Conservation (phyloP, 2,888 invertebrate genomes). For the Diarsia brunnea region DNA sequence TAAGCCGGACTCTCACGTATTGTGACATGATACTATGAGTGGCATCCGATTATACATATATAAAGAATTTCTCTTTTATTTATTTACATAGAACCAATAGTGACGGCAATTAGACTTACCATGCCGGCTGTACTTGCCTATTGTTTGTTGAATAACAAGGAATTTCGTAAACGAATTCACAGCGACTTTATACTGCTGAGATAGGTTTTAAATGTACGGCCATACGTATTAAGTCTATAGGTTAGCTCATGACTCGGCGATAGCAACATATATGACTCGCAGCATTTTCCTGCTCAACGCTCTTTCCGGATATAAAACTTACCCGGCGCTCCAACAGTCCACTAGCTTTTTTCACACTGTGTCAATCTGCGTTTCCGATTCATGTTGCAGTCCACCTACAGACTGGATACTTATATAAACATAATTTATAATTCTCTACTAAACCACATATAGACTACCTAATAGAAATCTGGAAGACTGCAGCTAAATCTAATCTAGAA, state of each 20-base stretch:
- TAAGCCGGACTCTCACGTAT: background rate
- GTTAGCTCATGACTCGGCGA: background rate
- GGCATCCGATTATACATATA: background rate
- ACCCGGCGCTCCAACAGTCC: background rate
- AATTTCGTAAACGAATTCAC: no score
- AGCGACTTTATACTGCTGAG: no score
- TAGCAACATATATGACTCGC: background rate
- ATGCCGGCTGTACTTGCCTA: background rate
- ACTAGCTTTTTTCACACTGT: conserved; percentile 6
- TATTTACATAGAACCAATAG: background rate
- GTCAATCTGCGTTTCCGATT: conserved; percentile 22
- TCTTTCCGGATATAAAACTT: background rate
- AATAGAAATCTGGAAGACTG: no score
- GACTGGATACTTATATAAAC: conserved; percentile 16
- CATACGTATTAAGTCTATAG: background rate
- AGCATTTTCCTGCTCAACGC: conserved; percentile 14
- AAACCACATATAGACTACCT: no score
- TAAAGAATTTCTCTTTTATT: background rate
- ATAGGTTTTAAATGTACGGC: no score
- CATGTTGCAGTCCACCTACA: conserved; percentile 9
- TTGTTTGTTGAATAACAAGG: background rate
- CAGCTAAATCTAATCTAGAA: no score
- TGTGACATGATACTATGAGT: background rate
- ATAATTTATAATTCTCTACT: no score
- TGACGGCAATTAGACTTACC: background rate